Conservation (phyloP, 2,113 vertebrate genomes). For the Pseudorectes ferrugineus region DNA sequence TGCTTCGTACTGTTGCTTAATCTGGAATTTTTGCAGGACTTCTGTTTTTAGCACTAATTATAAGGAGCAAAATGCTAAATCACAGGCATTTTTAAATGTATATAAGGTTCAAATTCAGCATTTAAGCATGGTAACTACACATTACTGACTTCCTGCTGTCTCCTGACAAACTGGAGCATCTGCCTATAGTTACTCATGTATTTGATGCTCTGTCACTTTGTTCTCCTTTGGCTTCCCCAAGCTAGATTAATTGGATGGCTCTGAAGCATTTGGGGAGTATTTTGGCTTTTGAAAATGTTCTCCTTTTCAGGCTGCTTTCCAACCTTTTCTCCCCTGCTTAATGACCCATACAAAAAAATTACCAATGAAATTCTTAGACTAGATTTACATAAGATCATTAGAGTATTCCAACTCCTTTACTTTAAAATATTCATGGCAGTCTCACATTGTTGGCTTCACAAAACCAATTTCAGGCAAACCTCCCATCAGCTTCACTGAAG, state of each 20-base stretch:
- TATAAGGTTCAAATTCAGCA: background rate
- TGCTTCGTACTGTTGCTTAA: background rate
- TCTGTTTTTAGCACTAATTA: background rate
- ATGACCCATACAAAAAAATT: slow-evolving; percentile 46
- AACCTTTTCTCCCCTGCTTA: slow-evolving; percentile 43
- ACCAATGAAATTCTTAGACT: slow-evolving; percentile 25
- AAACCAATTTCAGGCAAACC: slow-evolving; percentile 39
- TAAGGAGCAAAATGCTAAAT: background rate
- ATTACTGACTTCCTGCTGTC: background rate
- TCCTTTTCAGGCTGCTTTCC: slow-evolving; percentile 51
- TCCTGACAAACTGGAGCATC: background rate
- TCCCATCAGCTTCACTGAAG: slow-evolving; percentile 40
- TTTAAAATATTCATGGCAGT: slow-evolving; percentile 65
- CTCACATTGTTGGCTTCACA: slow-evolving; percentile 40
- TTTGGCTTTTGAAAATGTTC: slow-evolving; percentile 45
- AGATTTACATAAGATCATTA: slow-evolving; percentile 61
- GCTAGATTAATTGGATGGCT: slow-evolving; percentile 35
- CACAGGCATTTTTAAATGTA: background rate
- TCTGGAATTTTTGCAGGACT: background rate
- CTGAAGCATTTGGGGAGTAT: background rate
- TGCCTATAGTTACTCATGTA: background rate
- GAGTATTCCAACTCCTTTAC: slow-evolving; percentile 40
- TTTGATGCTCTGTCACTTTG: background rate
- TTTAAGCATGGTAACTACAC: background rate
- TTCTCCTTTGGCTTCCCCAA: slow-evolving; percentile 6